phyloP scores from a whole-genome alignment of 2,888 invertebrate species.

The Dasypolia templi region DNA sequence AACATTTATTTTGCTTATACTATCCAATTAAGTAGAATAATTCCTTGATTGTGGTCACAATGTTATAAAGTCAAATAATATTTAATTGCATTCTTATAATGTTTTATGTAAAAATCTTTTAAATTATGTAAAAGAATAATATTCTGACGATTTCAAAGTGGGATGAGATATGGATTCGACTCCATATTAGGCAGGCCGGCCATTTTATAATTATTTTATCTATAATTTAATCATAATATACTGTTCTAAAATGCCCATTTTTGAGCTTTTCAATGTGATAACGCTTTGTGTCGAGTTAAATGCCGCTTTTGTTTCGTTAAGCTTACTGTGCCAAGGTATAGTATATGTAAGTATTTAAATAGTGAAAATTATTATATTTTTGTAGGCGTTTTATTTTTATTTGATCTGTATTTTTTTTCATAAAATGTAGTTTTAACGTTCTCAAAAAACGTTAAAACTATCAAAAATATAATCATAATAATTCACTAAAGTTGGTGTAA shows the following conservation, averaged over 20 bases:
- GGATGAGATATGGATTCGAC: conserved; percentile 15
- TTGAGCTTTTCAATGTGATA: conserved; percentile 82
- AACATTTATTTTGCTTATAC: neutral
- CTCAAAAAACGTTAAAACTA: too few species aligned
- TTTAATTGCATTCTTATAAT: neutral
- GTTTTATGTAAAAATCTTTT: neutral
- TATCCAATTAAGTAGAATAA: neutral
- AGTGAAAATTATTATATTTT: conserved; percentile 27
- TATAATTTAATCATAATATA: conserved; percentile 41
- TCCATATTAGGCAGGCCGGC: neutral
- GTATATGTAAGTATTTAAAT: conserved; percentile 75
- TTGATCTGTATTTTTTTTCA: neutral
- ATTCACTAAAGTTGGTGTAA: neutral
- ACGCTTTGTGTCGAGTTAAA: conserved; percentile 81
- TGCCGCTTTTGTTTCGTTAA: conserved; percentile 79
- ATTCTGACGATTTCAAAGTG: neutral
- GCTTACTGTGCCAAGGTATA: conserved; percentile 77
- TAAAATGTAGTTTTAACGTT: neutral
- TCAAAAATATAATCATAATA: too few species aligned
- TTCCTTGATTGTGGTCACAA: conserved; percentile 31
- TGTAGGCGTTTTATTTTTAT: conserved; percentile 1
- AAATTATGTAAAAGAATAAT: neutral
- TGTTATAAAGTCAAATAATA: neutral
- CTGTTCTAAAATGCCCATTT: conserved; percentile 84
- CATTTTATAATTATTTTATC: conserved; percentile 20